Percentiles rank a stretch among this genome's conserved stretches.
Conservation (phyloP, 1,140 invertebrate genomes). For the Planococcus citri region DNA sequence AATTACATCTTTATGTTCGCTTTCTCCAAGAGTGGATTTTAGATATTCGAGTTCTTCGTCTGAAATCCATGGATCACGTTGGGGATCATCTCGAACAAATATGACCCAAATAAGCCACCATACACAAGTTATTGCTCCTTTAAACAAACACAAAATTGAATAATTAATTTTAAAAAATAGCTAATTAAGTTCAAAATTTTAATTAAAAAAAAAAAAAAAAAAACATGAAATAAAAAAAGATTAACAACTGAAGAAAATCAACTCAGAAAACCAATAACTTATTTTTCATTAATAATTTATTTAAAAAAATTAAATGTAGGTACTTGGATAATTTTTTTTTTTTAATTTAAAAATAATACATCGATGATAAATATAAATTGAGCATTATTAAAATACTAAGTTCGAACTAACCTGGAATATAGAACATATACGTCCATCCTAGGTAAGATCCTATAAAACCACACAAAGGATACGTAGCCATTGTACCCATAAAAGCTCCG, state of each 20-base stretch:
- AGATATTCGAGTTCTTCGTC: constrained; percentile 66
- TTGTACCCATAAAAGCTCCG: constrained; percentile 69
- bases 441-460: constrained; percentile 54
- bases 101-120: constrained; percentile 59
- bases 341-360: no score
- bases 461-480: constrained; percentile 63
- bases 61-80: constrained; percentile 58
- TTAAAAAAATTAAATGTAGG: no score
- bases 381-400: no score
- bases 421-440: constrained; percentile 81
- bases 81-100: constrained; percentile 60
- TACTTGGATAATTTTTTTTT: no score
- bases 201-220: no score
- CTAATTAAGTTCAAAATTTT: no score
- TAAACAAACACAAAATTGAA: not conserved
- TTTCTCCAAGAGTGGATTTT: constrained; percentile 35
- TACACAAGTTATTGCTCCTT: constrained; percentile 44
- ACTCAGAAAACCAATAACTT: no score
- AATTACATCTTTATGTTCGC: not conserved
- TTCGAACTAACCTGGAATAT: constrained; percentile 56
- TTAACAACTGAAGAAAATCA: no score
- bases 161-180: no score
- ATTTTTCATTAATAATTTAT: no score
- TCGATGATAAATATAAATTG: no score
- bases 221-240: no score